phyloP scores from a whole-genome alignment of 2,797 vertebrate species.

The Cottoperca gobio region DNA sequence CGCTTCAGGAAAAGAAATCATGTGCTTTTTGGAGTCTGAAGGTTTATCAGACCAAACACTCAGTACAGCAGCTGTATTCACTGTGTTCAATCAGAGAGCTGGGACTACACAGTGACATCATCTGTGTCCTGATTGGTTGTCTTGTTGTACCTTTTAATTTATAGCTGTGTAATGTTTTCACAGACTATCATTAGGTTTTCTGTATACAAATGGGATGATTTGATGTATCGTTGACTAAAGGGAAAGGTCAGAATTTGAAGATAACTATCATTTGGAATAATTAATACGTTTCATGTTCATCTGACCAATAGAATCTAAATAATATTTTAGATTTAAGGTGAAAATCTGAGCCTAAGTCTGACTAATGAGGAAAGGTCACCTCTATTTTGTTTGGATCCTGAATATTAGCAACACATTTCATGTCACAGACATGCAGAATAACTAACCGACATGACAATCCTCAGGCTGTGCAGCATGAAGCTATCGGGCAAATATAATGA shows the following conservation, averaged over 20 bases:
- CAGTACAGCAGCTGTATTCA: conserved; percentile 31
- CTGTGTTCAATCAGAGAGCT: conserved; percentile 10
- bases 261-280: background rate
- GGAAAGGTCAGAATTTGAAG: conserved; percentile 2
- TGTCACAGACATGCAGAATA: background rate
- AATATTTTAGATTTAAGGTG: background rate
- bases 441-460: background rate
- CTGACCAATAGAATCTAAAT: background rate
- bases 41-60: conserved; percentile 17
- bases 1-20: conserved; percentile 32
- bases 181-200: background rate
- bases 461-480: conserved; percentile 10
- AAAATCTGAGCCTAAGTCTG: background rate
- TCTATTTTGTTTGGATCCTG: background rate
- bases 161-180: conserved; percentile 2
- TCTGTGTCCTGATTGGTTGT: background rate
- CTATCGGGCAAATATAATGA: conserved; percentile 30
- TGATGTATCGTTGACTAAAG: background rate
- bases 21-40: conserved; percentile 39
- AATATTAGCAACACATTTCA: background rate
- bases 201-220: background rate
- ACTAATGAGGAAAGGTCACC: background rate
- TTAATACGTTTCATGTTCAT: background rate
- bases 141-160: background rate
- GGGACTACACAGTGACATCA: background rate